A percentile compares a stretch with the other conserved stretches of the same genome.
phyloP scores from a whole-genome alignment of 2,113 vertebrate species.

The Dendrocopos noguchii region DNA sequence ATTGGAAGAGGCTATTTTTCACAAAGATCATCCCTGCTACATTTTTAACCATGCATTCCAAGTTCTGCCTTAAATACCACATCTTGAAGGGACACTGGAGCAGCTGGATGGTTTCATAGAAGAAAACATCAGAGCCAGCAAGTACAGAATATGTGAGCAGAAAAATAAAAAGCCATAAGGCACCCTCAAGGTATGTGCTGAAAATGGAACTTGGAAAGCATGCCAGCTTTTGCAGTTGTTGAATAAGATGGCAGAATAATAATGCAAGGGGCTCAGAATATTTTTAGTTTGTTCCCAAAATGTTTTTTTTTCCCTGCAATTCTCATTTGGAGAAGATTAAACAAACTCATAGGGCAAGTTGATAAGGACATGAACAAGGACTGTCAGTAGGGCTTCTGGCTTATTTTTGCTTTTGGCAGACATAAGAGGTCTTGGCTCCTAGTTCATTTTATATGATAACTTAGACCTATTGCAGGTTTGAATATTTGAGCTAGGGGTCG shows the following conservation, averaged over 20 bases:
- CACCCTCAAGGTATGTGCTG: not conserved
- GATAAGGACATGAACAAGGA: not conserved
- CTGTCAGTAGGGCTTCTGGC: not conserved
- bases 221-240: not conserved
- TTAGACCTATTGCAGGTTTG: not conserved
- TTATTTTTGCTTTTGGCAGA: conserved; percentile 20
- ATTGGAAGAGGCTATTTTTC: not conserved
- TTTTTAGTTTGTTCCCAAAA: not conserved
- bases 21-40: not conserved
- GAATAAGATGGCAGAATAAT: not conserved
- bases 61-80: not conserved
- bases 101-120: conserved; percentile 23
- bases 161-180: not conserved
- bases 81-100: not conserved
- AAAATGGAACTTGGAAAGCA: not conserved
- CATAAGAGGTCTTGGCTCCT: not conserved
- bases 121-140: not conserved
- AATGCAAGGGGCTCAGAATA: not conserved
- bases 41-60: not conserved
- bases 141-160: not conserved
- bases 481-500: not conserved
- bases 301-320: not conserved
- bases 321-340: not conserved
- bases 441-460: not conserved
- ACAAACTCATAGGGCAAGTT: fast-evolving